phyloP scores from a whole-genome alignment of 2,113 vertebrate species.

The Gymnarchus niloticus region DNA sequence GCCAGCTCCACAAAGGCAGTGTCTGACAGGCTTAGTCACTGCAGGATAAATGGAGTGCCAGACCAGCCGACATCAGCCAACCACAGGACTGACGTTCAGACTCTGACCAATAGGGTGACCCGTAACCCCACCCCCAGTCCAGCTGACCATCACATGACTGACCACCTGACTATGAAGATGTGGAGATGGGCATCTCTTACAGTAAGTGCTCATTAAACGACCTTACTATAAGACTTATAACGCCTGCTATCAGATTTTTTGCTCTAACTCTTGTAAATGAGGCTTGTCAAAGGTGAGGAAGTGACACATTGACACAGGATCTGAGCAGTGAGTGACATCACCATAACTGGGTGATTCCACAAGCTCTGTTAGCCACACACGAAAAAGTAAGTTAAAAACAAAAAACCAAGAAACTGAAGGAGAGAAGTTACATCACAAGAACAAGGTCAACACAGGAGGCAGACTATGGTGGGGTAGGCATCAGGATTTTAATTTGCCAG shows the following conservation, averaged over 20 bases:
- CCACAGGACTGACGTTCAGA: not conserved
- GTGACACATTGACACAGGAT: not conserved
- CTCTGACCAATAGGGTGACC: not conserved
- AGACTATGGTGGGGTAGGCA: not conserved
- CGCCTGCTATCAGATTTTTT: not conserved
- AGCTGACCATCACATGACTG: not conserved
- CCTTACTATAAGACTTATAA: not conserved
- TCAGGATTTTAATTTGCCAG: not conserved
- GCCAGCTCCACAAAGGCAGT: not conserved
- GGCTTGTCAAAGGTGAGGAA: not conserved
- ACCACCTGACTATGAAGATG: not conserved
- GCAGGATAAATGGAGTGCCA: not conserved
- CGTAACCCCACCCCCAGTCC: not conserved
- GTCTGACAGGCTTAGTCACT: not conserved
- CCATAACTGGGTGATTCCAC: not conserved
- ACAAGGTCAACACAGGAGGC: not conserved
- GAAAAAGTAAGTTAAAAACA: slow-evolving; percentile 28
- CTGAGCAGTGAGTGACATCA: not conserved
- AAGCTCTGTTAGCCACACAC: not conserved
- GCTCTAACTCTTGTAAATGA: not conserved
- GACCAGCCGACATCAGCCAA: not conserved
- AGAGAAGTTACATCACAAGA: not conserved
- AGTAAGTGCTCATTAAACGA: not conserved
- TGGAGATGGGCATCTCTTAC: not conserved
- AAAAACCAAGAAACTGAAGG: not conserved